Percentiles rank a stretch among this genome's conserved stretches.
phyloP scores from a whole-genome alignment of 2,797 vertebrate genomes.

The Gorsachius magnificus region DNA sequence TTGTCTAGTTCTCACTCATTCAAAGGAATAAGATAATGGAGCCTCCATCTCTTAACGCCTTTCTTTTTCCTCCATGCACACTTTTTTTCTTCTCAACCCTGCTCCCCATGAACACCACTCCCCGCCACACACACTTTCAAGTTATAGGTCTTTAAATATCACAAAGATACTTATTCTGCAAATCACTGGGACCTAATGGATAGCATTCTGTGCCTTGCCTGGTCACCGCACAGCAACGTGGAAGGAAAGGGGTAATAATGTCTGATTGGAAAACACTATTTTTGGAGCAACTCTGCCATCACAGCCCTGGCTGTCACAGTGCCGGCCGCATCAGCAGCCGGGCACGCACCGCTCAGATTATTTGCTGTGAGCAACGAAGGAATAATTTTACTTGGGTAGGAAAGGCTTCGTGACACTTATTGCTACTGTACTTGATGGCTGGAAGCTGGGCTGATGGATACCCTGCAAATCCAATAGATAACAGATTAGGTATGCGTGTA shows the following conservation, averaged over 20 bases:
- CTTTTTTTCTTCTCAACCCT: neutral
- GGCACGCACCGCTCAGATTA: accelerated
- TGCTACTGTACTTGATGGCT: conserved; percentile 12
- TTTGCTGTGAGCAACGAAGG: neutral
- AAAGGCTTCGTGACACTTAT: conserved; percentile 40
- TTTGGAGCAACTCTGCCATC: neutral
- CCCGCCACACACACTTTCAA: neutral
- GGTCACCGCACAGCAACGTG: accelerated
- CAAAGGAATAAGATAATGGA: neutral
- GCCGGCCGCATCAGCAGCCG: accelerated
- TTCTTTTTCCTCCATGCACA: neutral
- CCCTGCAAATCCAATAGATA: conserved; percentile 31
- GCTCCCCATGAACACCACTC: neutral
- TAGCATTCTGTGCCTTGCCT: neutral
- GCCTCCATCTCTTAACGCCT: neutral
- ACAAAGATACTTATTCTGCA: neutral
- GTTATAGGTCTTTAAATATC: neutral
- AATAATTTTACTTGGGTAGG: conserved; percentile 15
- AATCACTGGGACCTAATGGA: neutral
- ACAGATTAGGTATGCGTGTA: neutral
- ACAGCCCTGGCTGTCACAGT: neutral
- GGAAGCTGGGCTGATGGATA: conserved; percentile 45
- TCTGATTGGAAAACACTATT: neutral
- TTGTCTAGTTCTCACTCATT: neutral
- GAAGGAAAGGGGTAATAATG: neutral